phyloP scores from a whole-genome alignment of 2,113 vertebrate species.

The Pantherophis guttatus region DNA sequence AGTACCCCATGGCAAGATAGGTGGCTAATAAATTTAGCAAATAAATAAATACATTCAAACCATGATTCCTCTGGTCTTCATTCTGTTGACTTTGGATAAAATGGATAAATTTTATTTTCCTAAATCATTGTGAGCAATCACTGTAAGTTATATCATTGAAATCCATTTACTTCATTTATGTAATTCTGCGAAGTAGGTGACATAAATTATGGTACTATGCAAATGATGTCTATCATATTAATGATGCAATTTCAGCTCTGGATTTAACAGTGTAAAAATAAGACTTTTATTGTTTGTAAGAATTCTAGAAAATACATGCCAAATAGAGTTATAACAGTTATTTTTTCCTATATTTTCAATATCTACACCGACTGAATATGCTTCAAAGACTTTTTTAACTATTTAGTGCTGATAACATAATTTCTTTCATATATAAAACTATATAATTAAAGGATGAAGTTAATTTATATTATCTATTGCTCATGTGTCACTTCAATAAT shows the following conservation, averaged over 20 bases:
- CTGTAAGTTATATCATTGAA: neutral
- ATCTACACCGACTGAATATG: conserved; percentile 1
- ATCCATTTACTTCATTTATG: neutral
- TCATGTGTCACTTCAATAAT: neutral
- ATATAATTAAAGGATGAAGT: neutral
- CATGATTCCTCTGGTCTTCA: neutral
- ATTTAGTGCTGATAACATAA: neutral
- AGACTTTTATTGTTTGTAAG: neutral
- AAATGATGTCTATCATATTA: neutral
- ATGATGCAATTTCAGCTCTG: neutral
- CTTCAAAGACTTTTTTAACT: conserved; percentile 16
- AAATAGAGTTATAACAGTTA: neutral
- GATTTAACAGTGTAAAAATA: neutral
- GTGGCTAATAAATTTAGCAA: too few species aligned
- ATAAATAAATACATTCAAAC: neutral
- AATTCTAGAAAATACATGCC: neutral
- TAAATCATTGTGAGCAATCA: neutral
- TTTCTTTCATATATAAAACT: neutral
- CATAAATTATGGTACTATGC: neutral
- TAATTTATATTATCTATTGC: neutral
- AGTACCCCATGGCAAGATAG: too few species aligned
- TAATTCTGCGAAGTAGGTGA: neutral
- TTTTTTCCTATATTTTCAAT: neutral
- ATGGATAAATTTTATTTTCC: neutral
- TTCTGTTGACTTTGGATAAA: neutral